Base-by-base conservation (phyloP, 1,140 invertebrate species). In the Frieseomelitta varia region DNA sequence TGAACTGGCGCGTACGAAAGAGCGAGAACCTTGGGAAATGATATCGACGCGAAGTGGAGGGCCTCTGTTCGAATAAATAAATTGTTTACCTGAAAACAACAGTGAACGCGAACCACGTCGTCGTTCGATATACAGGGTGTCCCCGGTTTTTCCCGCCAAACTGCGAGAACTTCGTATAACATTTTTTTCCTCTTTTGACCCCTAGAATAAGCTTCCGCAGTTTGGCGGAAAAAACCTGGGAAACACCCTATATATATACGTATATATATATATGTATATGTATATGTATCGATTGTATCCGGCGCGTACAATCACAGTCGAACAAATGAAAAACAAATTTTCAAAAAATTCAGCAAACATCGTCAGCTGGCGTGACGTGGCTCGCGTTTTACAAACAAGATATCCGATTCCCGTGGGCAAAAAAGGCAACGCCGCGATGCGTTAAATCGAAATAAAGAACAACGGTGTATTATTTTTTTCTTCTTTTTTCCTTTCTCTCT, bases 261-360 rank as follows among this genome's bases (percentile, higher is more conserved):
- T 39, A 47, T 0, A 39, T 39, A 8, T 8, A 39, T 8, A 39
- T 39, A 39, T 39, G 8, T 8, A 8, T 39, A 21, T 39, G 53
- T 17, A 39, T n/a, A 47, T 17, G n/a, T 12, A 21, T 34, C 51
- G 77, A 34, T 55, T 55, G 51, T 55, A 27, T 34, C 15, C 27
- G 21, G 19, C 15, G 55, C 27, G 24, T 61, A 78, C 76, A 67
- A 78, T 78, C 76, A 78, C 39, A 27, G 1, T 3, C 24, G 47
- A 39, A 55, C 77, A 79, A 68, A 79, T 79, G 77, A 79, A 79
- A 79, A 79, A 79, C 77, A 79, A 79, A 79, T 79, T 79, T 79
- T 55, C 19, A 79, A 79, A 79, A 56, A 79, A 79, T 79, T 68
- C 63, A 30, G 21, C 63, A 79, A 79, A 79, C 77, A 79, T n/a